A percentile compares a stretch with the other conserved stretches of the same genome.
phyloP scores from a whole-genome alignment of 1,140 invertebrate species.

The Nomia melanderi region DNA sequence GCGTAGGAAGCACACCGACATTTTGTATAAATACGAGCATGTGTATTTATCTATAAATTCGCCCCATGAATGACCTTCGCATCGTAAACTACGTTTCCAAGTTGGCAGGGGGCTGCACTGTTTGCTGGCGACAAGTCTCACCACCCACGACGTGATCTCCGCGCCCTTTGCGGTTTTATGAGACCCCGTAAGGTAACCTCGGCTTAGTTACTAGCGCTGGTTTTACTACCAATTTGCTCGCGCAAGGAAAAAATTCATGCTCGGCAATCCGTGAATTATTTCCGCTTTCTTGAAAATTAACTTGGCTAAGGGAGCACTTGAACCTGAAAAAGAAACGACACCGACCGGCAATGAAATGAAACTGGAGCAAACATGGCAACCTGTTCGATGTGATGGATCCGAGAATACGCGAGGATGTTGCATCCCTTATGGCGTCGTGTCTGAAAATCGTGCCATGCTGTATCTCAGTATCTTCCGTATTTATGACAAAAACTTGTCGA shows the following conservation, averaged over 20 bases:
- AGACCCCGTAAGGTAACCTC: neutral
- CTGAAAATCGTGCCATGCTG: too few species aligned
- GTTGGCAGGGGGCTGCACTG: neutral
- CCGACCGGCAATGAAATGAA: neutral
- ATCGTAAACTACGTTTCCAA: too few species aligned
- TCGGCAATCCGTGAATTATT: slow-evolving; percentile 7
- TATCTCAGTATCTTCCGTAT: too few species aligned
- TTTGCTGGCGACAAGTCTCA: slow-evolving; percentile 3
- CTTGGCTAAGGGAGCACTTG: slow-evolving; percentile 8
- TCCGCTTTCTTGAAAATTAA: neutral
- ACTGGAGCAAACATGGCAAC: neutral
- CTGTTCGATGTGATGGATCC: neutral
- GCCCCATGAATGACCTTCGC: too few species aligned
- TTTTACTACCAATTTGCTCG: slow-evolving; percentile 3
- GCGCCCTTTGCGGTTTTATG: slow-evolving; percentile 9
- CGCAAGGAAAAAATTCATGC: slow-evolving; percentile 2
- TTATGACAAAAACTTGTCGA: too few species aligned
- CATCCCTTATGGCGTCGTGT: too few species aligned
- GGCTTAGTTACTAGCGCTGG: neutral
- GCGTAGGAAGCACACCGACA: too few species aligned
- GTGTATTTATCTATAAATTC: too few species aligned
- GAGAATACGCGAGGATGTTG: neutral
- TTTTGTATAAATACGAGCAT: too few species aligned
- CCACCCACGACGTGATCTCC: neutral
- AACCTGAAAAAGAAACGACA: slow-evolving; percentile 1